phyloP scores from a whole-genome alignment of 1,140 invertebrate species.

The Lepidotrigona ventralis region DNA sequence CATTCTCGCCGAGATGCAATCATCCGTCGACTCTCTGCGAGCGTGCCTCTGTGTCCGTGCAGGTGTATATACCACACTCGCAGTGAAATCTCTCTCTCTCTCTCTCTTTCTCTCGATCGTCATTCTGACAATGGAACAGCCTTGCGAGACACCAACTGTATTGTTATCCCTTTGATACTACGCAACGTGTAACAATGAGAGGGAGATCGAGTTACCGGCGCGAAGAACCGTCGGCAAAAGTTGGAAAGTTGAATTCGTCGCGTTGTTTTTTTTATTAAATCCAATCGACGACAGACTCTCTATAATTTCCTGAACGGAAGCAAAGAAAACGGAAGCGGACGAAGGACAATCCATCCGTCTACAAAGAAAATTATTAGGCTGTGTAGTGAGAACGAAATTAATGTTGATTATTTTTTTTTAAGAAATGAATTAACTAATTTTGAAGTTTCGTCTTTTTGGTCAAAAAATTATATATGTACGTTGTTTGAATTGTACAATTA shows the following conservation, averaged over 20 bases:
- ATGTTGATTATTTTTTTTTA: too few relatives aligned
- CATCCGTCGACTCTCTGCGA: slow-evolving; percentile 50
- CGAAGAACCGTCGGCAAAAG: neutral
- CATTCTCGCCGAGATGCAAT: slow-evolving; percentile 63
- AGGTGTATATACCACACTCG: neutral
- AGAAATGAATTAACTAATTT: too few relatives aligned
- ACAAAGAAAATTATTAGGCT: too few relatives aligned
- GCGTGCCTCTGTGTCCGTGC: neutral
- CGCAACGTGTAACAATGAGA: slow-evolving; percentile 2
- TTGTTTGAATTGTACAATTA: too few relatives aligned
- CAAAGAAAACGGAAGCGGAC: too few relatives aligned
- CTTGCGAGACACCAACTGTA: slow-evolving; percentile 12
- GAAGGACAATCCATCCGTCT: too few relatives aligned
- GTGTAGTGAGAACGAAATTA: too few relatives aligned
- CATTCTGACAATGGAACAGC: neutral
- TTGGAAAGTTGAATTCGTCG: neutral
- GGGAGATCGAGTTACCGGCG: too few relatives aligned
- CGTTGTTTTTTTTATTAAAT: neutral
- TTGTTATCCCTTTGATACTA: slow-evolving; percentile 10
- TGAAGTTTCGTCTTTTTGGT: too few relatives aligned
- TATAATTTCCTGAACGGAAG: too few relatives aligned
- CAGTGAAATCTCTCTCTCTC: neutral
- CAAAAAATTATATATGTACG: too few relatives aligned
- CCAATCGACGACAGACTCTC: neutral
- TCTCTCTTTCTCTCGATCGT: slow-evolving; percentile 18